phyloP scores from a whole-genome alignment of 2,797 vertebrate species.

The Strix occidentalis region DNA sequence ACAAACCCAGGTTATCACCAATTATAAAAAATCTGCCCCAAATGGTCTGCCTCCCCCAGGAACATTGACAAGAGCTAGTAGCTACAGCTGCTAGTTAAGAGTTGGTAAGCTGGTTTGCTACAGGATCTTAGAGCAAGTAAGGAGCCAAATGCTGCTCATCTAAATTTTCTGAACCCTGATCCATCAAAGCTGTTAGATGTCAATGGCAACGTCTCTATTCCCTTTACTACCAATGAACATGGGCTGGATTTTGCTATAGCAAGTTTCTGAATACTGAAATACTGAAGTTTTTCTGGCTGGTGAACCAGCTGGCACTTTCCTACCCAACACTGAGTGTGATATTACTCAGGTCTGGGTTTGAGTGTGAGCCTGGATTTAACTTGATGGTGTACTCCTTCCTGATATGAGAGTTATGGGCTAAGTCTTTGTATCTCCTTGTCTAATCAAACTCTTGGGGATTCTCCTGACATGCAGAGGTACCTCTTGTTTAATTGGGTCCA shows the following conservation, averaged over 20 bases:
- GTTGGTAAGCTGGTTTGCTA: neutral
- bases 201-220: neutral
- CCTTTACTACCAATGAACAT: neutral
- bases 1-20: neutral
- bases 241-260: neutral
- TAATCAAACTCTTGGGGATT: neutral
- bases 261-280: too few relatives aligned
- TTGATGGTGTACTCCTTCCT: neutral
- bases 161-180: neutral
- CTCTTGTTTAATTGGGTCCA: neutral
- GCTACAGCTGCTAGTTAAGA: neutral
- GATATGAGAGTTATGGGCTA: neutral
- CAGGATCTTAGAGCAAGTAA: neutral
- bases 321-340: neutral
- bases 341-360: neutral
- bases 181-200: neutral
- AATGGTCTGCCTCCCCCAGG: neutral
- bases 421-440: neutral
- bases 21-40: neutral
- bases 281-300: neutral
- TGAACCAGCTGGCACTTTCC: neutral
- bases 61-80: neutral
- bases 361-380: neutral
- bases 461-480: neutral
- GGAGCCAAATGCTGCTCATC: neutral